Evolutionary conservation across 64 coral and sea anemone species (phyloP), one percentile per base, ranked within the genome.

Genomic region (Pachyseris speciosa): DNA sequence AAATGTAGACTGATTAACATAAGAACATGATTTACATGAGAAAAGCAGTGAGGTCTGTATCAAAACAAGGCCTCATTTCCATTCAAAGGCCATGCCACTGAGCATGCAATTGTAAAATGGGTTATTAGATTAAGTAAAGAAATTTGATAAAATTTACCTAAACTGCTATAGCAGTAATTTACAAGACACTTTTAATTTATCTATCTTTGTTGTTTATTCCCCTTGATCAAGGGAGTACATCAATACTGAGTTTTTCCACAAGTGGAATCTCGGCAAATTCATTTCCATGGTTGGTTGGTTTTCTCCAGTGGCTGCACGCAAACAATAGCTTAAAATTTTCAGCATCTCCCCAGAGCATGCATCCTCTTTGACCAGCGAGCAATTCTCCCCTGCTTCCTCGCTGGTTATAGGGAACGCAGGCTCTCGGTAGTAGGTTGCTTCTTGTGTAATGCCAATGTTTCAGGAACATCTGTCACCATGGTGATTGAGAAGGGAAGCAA

Each of bases 131-230:
- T 28, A 63, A 60, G 7, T 15, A 39, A 58, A 40, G 53, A 61
- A 39, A 81, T 27, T 81, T 63, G 29, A 34, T 40, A 63, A 24
- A 37, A 61, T 61, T 36, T 81, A 76, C 40, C 53, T 81, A 61
- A 7, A 2, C 34, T 63, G 77, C 77, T 40, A 81, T 77, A 40
- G 77, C 55, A 63, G 19, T 16, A 81, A 81, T 40, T 39, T 81
- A 81, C 52, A 60, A 58, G 22, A 5, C 2, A 39, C 4, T 6
- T 81, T 81, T 25, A 63, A 26, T 38, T 81, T 25, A 63, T 15
- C 73, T 50, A 16, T 76, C 9, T n/a, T 40, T 61, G 34, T 39
- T 37, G 32, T 71, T 38, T 39, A 77, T 77, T 51, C 74, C 15
- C 24, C 27, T 3, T 29, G 27, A 34, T 13, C 11, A 20, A 69